These are phyloP conservation scores for Pyrocoelia pectoralis DNA, from an alignment of 2,888 invertebrate species.

Conservation along the genomic window DNA sequence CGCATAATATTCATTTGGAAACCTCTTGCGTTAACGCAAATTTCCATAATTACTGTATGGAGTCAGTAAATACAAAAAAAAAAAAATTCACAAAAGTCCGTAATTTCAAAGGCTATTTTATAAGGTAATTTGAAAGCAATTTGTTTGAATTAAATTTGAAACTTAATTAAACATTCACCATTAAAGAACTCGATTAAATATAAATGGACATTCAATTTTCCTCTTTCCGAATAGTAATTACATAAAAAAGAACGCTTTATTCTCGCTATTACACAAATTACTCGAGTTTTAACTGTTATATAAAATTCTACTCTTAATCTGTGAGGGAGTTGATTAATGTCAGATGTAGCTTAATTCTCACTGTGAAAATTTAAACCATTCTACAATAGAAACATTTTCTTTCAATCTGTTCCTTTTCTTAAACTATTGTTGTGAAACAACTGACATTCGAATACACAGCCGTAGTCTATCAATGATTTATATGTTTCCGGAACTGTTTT, in stretches of 20 bases:
- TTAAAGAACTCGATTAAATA: neutral
- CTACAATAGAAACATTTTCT: conserved; percentile 31
- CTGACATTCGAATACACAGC: conserved; percentile 35
- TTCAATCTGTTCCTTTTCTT: conserved; percentile 40
- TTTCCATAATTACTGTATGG: no score
- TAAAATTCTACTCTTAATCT: conserved; percentile 14
- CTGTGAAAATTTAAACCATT: conserved; percentile 16
- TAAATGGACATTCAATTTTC: conserved; percentile 2
- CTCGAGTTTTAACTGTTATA: conserved; percentile 9
- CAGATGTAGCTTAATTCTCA: conserved; percentile 16
- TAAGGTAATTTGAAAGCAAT: neutral
- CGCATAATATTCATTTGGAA: no score
- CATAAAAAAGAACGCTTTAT: neutral
- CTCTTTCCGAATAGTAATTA: conserved; percentile 1
- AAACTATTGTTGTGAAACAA: conserved; percentile 31
- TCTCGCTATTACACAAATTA: conserved; percentile 12
- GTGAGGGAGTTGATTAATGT: conserved; percentile 26
- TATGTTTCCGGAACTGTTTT: conserved; percentile 48
- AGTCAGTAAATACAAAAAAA: neutral
- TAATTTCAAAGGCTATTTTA: neutral
- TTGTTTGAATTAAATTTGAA: neutral
- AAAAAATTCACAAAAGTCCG: neutral
- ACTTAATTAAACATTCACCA: neutral
- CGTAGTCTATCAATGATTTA: conserved; percentile 54
- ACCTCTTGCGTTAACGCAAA: no score